Evolutionary conservation across 1,140 invertebrate genomes (phyloP), one percentile per base, ranked within the genome.

Genomic region (Polypedilum vanderplanki): DNA sequence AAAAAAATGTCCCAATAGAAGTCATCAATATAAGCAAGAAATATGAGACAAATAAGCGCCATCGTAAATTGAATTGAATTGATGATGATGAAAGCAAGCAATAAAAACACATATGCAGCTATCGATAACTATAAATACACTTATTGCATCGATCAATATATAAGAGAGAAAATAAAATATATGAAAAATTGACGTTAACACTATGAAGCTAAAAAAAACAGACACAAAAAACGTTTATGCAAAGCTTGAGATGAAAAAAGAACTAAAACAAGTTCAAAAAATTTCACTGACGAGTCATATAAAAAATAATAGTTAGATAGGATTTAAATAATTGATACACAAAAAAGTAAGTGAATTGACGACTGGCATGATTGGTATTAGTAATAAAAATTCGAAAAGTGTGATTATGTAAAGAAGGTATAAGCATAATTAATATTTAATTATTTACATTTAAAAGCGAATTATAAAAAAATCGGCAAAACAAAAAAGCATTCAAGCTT

Each of bases 381-480:
- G n/a, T 57, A 57, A 57, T 57, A n/a, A 57, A 57, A 57, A 57
- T n/a, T 57, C n/a, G 46, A 57, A 12, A 15, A 57, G 46, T 57
- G 46, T 57, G 46, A 57, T 57, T 57, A 57, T 57, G 10, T 57
- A 57, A 57, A n/a, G n/a, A n/a, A n/a, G 46, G 46, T 57, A 57
- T 15, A n/a, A 57, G 8, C 41, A 46, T 57, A 57, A 15, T 57
- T 57, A 15, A 57, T 57, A 57, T 46, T 4, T 46, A 46, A 57
- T 12, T 15, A 15, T n/a, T 15, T 57, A 57, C 24, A 33, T 33
- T 33, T 33, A 33, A 33, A n/a, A 33, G 24, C 24, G 24, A 57
- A 15, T 57, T 12, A 7, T 8, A 57, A 57, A 15, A 57, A n/a
- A n/a, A 57, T 57, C 46, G n/a, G 12, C 46, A n/a, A 46, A n/a